These are phyloP conservation scores for Apeltes quadracus DNA, from an alignment of 2,113 vertebrate genomes.

Conservation along the genomic window DNA sequence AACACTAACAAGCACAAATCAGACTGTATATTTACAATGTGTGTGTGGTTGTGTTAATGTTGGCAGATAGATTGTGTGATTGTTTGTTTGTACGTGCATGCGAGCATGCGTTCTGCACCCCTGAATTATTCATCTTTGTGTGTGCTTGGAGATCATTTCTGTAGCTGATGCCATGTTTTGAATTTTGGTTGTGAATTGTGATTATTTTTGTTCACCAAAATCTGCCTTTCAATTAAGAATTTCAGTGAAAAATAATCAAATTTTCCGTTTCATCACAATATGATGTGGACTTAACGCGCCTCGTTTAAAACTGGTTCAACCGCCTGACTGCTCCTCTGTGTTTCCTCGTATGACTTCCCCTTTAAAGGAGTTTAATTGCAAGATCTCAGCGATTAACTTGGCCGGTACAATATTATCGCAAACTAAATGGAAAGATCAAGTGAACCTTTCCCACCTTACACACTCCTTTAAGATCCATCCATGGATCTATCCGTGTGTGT, in stretches of 20 bases:
- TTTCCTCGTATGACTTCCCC: background rate
- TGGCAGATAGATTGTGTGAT: too few relatives aligned
- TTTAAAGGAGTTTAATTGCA: background rate
- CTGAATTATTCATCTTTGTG: background rate
- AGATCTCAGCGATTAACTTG: background rate
- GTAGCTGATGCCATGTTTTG: background rate
- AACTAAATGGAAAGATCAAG: background rate
- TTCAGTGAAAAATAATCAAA: too few relatives aligned
- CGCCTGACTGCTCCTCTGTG: background rate
- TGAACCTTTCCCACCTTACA: background rate
- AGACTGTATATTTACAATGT: background rate
- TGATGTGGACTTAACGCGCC: background rate
- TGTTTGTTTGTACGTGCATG: background rate
- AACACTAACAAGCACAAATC: slow-evolving; percentile 1
- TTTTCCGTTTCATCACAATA: too few relatives aligned
- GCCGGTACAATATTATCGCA: background rate
- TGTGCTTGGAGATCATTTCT: background rate
- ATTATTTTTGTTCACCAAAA: background rate
- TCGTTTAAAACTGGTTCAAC: background rate
- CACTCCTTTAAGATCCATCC: background rate
- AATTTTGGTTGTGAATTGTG: background rate
- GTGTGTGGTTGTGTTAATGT: slow-evolving; percentile 1
- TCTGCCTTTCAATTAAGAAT: too few relatives aligned
- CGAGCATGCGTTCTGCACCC: background rate
- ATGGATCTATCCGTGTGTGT: background rate